Percentiles rank a stretch among this genome's conserved stretches.
Evolutionary conservation across 2,113 vertebrate genomes (phyloP).

Genomic region (Pygoscelis adeliae): DNA sequence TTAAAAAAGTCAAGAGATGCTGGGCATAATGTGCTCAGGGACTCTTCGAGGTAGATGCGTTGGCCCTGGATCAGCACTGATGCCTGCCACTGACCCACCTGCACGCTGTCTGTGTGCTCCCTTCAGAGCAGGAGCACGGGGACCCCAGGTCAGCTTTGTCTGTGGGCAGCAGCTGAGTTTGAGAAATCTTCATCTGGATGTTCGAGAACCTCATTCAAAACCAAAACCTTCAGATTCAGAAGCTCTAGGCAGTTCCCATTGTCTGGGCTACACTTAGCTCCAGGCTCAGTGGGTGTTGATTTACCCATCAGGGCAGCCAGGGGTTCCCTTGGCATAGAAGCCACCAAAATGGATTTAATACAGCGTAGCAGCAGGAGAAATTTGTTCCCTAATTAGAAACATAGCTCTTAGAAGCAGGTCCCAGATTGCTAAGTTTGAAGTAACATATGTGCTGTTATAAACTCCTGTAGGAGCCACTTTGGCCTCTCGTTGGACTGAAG

Average conservation of each 20-base stretch:
- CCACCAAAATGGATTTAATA: background rate
- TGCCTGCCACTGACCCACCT: background rate
- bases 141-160: background rate
- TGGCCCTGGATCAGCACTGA: background rate
- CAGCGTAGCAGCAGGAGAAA: background rate
- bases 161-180: background rate
- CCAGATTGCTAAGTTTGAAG: background rate
- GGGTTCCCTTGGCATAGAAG: background rate
- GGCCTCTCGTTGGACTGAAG: background rate
- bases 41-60: accelerated
- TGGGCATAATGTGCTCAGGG: background rate
- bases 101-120: background rate
- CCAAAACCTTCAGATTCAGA: background rate
- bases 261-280: background rate
- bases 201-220: background rate
- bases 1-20: background rate
- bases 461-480: background rate
- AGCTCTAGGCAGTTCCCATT: background rate
- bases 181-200: background rate
- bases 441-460: background rate
- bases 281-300: background rate
- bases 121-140: background rate
- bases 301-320: background rate
- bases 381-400: background rate
- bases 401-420: background rate